Conservation (phyloP, 2,797 vertebrate species). For the Lacerta viridis region DNA sequence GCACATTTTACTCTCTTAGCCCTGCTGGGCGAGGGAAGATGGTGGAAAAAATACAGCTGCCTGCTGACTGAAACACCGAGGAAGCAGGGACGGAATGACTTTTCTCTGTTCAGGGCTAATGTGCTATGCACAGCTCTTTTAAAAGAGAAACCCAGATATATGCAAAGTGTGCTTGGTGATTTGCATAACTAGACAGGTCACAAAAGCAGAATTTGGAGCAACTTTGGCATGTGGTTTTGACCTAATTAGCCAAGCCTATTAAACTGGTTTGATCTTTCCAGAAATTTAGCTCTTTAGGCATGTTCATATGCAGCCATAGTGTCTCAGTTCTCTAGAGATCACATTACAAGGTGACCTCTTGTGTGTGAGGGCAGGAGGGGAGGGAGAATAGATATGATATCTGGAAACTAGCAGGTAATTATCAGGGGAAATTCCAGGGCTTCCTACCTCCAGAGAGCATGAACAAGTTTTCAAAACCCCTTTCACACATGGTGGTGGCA, state of each 20-base stretch:
- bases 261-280: not conserved
- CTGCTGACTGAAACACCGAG: not conserved
- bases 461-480: constrained; percentile 95
- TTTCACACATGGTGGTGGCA: constrained; percentile 93
- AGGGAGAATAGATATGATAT: not conserved
- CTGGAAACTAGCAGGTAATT: not conserved
- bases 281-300: not conserved
- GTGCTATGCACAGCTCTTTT: not conserved
- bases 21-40: no score
- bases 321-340: not conserved
- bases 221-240: not conserved
- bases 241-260: not conserved
- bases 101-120: no score
- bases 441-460: constrained; percentile 93
- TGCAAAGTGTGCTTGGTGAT: not conserved
- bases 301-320: no score
- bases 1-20: not conserved
- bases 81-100: not conserved
- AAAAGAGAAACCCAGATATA: not conserved
- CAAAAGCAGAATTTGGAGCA: not conserved
- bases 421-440: not conserved
- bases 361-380: no score
- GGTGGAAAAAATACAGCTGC: not conserved
- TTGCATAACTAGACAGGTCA: not conserved
- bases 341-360: no score